A percentile compares a stretch with the other conserved stretches of the same genome.
Conservation (phyloP, 1,140 invertebrate genomes). For the Adelges cooleyi region DNA sequence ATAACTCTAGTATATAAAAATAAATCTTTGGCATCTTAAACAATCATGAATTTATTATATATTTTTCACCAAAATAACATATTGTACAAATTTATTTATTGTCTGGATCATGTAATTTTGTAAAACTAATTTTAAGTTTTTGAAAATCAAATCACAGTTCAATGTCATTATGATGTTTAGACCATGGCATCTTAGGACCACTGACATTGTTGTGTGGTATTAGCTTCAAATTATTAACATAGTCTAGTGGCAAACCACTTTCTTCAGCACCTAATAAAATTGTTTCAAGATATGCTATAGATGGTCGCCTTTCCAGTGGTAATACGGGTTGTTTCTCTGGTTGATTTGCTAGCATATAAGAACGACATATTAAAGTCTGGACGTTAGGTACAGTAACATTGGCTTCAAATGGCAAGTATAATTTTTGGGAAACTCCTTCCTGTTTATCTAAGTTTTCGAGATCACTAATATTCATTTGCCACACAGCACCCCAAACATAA, state of each 20-base stretch:
- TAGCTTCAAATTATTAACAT: conserved; percentile 48
- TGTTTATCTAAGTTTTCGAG: conserved; percentile 56
- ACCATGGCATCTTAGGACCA: conserved; percentile 10
- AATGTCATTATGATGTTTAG: not conserved
- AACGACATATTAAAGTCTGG: conserved; percentile 45
- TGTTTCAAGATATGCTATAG: conserved; percentile 51
- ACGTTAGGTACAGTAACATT: conserved; percentile 45
- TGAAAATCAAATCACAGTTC: too few relatives aligned
- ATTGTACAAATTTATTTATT: too few relatives aligned
- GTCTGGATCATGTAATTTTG: too few relatives aligned
- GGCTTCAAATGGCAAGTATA: conserved; percentile 54
- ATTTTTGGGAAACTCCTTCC: conserved; percentile 56
- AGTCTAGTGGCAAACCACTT: conserved; percentile 53
- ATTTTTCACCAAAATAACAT: too few relatives aligned
- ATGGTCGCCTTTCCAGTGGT: conserved; percentile 50
- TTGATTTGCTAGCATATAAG: conserved; percentile 50
- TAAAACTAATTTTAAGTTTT: too few relatives aligned
- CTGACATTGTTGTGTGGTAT: conserved; percentile 51
- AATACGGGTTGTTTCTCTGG: conserved; percentile 38
- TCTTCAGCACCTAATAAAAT: conserved; percentile 55
- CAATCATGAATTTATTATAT: too few relatives aligned
- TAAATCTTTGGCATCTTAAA: too few relatives aligned
- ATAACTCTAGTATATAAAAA: too few relatives aligned
- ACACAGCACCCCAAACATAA: conserved; percentile 65
- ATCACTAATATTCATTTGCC: conserved; percentile 56